These are phyloP conservation scores for Myotis daubentonii DNA, from an alignment of 2,797 vertebrate genomes.

Conservation along the genomic window DNA sequence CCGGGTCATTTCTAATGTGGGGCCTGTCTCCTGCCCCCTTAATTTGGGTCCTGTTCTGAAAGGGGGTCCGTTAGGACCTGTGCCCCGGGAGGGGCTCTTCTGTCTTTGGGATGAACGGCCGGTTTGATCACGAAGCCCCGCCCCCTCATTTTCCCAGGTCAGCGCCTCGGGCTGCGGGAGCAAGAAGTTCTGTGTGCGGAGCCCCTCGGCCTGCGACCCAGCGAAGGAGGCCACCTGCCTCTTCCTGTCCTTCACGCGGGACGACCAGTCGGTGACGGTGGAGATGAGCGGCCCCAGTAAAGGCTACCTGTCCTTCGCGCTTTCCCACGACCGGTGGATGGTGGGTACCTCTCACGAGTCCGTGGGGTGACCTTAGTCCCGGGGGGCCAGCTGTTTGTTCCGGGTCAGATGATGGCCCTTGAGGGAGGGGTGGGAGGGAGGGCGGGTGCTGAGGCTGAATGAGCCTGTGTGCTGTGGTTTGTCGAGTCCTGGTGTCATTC, in stretches of 20 bases:
- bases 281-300: slow-evolving; percentile 91
- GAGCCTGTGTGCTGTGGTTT: neutral
- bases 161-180: slow-evolving; percentile 88
- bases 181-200: slow-evolving; percentile 90
- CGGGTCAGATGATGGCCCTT: neutral
- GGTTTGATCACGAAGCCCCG: slow-evolving; percentile 54
- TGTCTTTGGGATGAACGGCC: slow-evolving; percentile 50
- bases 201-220: slow-evolving; percentile 89
- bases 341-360: slow-evolving; percentile 82
- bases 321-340: slow-evolving; percentile 93
- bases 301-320: slow-evolving; percentile 91
- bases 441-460: neutral
- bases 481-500: neutral
- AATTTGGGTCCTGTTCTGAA: neutral
- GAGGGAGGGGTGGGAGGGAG: neutral
- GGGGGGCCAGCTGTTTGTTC: neutral
- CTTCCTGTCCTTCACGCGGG: slow-evolving; percentile 89
- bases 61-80: neutral
- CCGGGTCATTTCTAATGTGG: slow-evolving; percentile 44
- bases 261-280: slow-evolving; percentile 84
- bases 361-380: neutral
- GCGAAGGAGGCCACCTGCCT: slow-evolving; percentile 83
- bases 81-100: neutral
- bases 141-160: slow-evolving; percentile 85
- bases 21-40: neutral